phyloP scores from a whole-genome alignment of 2,888 invertebrate species.

The Sarcophaga variegata region DNA sequence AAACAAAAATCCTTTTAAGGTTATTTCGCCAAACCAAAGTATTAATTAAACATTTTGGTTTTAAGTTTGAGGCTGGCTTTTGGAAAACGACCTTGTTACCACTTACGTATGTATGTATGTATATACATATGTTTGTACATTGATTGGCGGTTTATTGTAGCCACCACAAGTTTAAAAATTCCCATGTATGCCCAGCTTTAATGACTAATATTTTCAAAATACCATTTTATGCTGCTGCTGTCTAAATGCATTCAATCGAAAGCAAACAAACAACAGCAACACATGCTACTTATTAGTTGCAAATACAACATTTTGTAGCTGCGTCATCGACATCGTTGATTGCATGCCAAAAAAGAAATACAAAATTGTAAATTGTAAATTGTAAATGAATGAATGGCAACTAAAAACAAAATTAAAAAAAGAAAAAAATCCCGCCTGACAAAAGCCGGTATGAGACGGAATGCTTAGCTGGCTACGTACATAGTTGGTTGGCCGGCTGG shows the following conservation, averaged over 20 bases:
- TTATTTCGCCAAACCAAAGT: neutral
- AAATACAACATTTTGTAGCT: conserved; percentile 39
- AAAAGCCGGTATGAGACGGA: conserved; percentile 48
- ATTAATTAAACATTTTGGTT: conserved; percentile 48
- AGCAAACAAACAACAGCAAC: neutral
- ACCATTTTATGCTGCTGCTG: conserved; percentile 24
- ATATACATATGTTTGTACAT: neutral
- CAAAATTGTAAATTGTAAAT: too few species aligned
- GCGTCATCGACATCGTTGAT: conserved; percentile 52
- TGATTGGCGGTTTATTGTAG: neutral
- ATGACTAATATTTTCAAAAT: conserved; percentile 38
- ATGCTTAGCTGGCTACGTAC: too few species aligned
- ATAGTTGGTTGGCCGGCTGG: conserved; percentile 14
- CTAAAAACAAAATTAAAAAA: conserved; percentile 25
- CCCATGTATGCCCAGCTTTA: conserved; percentile 25
- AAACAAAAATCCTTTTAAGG: conserved; percentile 36
- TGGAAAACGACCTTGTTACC: conserved; percentile 45
- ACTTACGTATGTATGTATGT: neutral
- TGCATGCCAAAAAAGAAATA: conserved; percentile 50
- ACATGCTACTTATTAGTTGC: conserved; percentile 21
- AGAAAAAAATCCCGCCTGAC: conserved; percentile 34
- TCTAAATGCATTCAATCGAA: neutral
- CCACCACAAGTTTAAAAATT: conserved; percentile 40
- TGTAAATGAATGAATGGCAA: neutral
- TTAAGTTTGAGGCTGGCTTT: neutral